Base-by-base conservation (phyloP, 2,113 vertebrate species). In the Halcyon malimbica region DNA sequence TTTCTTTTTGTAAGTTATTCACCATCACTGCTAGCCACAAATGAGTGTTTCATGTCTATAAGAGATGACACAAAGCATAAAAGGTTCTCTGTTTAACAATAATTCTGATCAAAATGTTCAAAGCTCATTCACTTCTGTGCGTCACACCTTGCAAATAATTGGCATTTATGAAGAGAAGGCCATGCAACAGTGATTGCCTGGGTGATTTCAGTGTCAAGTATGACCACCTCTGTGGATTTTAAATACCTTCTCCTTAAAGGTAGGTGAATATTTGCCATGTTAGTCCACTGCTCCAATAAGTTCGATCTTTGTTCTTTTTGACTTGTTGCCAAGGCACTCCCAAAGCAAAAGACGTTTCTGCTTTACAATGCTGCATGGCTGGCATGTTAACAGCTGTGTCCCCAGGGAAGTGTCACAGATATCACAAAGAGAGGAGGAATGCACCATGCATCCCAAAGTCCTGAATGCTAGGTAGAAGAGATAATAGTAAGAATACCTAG, bases 131-230 rank as follows among this genome's bases (percentile, higher is more conserved):
- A 71, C 31, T 41, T 73, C 7, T 23, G 9, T 19, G 9, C 71
- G 82, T 82, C 89, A 94, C 83, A 82, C 48, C 60, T 81, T 87
- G 69, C 73, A 94, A 94, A 93, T 96, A 95, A 96, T 90, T 93
- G 69, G 37, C 25, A 33, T 89, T 93, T 94, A 44, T 33, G 29
- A 92, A 74, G 57, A 79, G 83, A 90, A 90, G 73, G 24, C n/a
- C 83, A 63, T 33, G 37, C n/a, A 59, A 50, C 5, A 4, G 37
- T 5, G 2, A 86, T 94, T 96, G 70, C 75, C 80, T 68, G 44
- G 70, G 92, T 87, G 88, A 97, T 84, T 92, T 93, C 87, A 60
- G 51, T 51, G 63, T 87, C 76, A 77, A 60, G 42, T 86, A 90
- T 74, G 71, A 62, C 8, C 59, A 83, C 23, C 39, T 93, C 39